These are phyloP conservation scores for Arctia plantaginis DNA, from an alignment of 2,888 invertebrate species.

Conservation along the genomic window DNA sequence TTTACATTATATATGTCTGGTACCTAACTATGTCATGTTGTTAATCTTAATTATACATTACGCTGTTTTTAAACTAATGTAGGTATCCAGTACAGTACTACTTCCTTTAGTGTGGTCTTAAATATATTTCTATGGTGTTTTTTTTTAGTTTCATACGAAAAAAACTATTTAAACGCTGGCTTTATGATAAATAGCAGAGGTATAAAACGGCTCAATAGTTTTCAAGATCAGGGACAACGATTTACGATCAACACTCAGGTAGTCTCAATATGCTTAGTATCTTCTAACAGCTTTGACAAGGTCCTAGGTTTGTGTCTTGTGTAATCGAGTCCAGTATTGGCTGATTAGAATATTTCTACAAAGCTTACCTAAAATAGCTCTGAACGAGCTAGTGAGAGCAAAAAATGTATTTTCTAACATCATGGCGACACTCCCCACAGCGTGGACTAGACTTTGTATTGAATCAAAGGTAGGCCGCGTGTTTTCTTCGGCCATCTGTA, in stretches of 20 bases:
- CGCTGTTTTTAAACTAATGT: background rate
- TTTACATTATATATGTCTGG: background rate
- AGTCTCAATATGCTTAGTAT: background rate
- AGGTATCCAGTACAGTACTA: background rate
- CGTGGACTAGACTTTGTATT: slow-evolving; percentile 96
- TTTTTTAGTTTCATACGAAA: too few relatives aligned
- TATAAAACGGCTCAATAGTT: background rate
- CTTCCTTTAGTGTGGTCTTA: background rate
- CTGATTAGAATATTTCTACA: background rate
- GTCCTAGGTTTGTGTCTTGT: background rate
- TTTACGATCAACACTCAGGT: too few relatives aligned
- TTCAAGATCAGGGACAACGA: background rate
- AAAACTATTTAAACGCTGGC: too few relatives aligned
- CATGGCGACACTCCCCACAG: slow-evolving; percentile 97
- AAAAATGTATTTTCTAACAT: slow-evolving; percentile 99
- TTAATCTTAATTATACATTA: too few relatives aligned
- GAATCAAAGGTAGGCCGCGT: slow-evolving; percentile 97
- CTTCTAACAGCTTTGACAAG: background rate
- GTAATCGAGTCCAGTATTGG: background rate
- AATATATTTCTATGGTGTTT: background rate
- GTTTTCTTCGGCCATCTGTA: slow-evolving; percentile 96
- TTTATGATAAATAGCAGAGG: too few relatives aligned
- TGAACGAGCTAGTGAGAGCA: slow-evolving; percentile 97
- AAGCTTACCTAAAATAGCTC: slow-evolving; percentile 92
- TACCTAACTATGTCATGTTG: too few relatives aligned